These are phyloP conservation scores for Esperia sulphurella DNA, from an alignment of 2,888 invertebrate genomes.

Conservation along the genomic window DNA sequence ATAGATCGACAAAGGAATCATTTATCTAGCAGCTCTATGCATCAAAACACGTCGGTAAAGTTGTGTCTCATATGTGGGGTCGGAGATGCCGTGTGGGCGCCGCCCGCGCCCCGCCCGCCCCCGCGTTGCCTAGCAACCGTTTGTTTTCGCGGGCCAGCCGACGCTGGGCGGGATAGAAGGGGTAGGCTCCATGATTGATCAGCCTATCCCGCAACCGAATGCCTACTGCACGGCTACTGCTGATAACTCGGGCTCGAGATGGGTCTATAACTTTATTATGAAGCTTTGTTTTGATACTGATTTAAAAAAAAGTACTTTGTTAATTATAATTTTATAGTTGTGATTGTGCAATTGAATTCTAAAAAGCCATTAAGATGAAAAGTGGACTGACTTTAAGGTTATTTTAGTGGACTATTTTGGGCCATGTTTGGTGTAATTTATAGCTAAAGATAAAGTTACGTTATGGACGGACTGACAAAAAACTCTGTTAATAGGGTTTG, in stretches of 20 bases:
- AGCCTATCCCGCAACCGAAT: constrained; percentile 56
- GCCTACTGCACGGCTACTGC: constrained; percentile 5
- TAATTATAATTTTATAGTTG: not conserved
- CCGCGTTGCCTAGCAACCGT: constrained; percentile 67
- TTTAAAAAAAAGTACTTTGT: not conserved
- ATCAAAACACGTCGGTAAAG: constrained; percentile 25
- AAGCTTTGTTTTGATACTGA: not conserved
- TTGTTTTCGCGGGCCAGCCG: constrained; percentile 71
- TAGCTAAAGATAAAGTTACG: no score
- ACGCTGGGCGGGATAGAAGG: constrained; percentile 74
- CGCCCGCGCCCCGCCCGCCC: constrained; percentile 39
- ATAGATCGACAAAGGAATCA: not conserved
- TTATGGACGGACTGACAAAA: no score
- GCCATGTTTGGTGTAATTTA: no score
- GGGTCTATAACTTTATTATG: not conserved
- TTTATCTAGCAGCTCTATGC: constrained; percentile 13
- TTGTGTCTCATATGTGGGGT: constrained; percentile 61
- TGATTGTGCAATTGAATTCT: not conserved
- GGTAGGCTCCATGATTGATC: constrained; percentile 78
- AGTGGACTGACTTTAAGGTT: no score
- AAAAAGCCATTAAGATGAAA: no score
- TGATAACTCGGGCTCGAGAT: not conserved
- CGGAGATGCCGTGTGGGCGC: constrained; percentile 50
- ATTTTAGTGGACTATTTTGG: no score
- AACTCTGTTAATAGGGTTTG: no score